A percentile compares a stretch with the other conserved stretches of the same genome.
phyloP scores from a whole-genome alignment of 2,113 vertebrate species.

The Mionectes macconnelli region DNA sequence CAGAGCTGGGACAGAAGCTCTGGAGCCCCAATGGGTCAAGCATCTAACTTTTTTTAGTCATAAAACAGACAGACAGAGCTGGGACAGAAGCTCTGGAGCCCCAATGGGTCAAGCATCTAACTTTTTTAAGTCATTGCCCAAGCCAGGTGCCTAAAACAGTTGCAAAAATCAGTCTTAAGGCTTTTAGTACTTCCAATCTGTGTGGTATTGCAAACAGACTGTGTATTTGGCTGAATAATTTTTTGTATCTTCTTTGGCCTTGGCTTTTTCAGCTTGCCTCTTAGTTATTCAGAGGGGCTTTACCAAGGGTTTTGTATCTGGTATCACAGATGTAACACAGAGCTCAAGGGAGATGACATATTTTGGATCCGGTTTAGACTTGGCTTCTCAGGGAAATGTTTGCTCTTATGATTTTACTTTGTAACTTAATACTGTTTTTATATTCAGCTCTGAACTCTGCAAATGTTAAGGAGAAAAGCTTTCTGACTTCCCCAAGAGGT shows the following conservation, averaged over 20 bases:
- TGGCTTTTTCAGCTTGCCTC: constrained; percentile 23
- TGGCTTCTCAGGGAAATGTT: not conserved
- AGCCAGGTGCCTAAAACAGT: not conserved
- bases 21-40: rapidly evolving
- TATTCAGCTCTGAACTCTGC: constrained; percentile 11
- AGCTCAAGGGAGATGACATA: constrained; percentile 56
- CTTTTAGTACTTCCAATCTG: not conserved
- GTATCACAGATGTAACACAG: constrained; percentile 40
- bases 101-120: not conserved
- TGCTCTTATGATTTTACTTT: constrained; percentile 43
- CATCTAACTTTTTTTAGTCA: too few relatives aligned
- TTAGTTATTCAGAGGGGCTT: constrained; percentile 2
- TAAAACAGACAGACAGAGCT: not conserved
- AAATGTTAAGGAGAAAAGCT: constrained; percentile 34
- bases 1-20: not conserved
- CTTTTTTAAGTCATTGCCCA: not conserved
- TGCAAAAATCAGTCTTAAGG: not conserved
- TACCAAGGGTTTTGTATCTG: constrained; percentile 24
- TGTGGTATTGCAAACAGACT: not conserved
- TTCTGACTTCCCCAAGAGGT: not conserved
- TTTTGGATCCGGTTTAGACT: constrained; percentile 37
- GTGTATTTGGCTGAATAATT: not conserved
- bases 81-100: not conserved
- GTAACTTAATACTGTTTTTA: constrained; percentile 39
- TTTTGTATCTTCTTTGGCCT: constrained; percentile 29